phyloP scores from a whole-genome alignment of 2,797 vertebrate genomes.

The Cossypha niveicapilla region DNA sequence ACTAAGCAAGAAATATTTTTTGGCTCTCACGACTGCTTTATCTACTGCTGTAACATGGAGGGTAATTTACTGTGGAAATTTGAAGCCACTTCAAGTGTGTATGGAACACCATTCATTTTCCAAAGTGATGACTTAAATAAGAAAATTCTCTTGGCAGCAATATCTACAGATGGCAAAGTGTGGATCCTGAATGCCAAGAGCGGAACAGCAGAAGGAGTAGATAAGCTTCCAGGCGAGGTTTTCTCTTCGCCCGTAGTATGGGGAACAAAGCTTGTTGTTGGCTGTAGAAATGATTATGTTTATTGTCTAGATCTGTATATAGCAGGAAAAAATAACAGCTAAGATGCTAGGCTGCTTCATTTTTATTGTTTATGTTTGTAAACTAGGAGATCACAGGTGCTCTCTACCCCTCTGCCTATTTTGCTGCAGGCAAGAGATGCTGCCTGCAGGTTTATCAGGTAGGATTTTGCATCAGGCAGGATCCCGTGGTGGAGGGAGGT shows the following conservation, averaged over 20 bases:
- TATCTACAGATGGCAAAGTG: slow-evolving; percentile 88
- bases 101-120: slow-evolving; percentile 86
- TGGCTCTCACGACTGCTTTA: slow-evolving; percentile 87
- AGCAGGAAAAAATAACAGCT: background rate
- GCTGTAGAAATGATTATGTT: slow-evolving; percentile 92
- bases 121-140: slow-evolving; percentile 42
- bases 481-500: background rate
- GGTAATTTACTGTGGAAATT: slow-evolving; percentile 88
- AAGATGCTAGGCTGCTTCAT: background rate
- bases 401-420: background rate
- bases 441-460: background rate
- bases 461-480: background rate
- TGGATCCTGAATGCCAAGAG: slow-evolving; percentile 84
- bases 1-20: slow-evolving; percentile 79
- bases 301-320: slow-evolving; percentile 85
- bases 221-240: slow-evolving; percentile 84
- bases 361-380: background rate
- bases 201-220: slow-evolving; percentile 70
- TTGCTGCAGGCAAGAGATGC: background rate
- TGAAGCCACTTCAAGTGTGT: slow-evolving; percentile 83
- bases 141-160: slow-evolving; percentile 75
- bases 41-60: slow-evolving; percentile 84
- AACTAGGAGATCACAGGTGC: background rate
- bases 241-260: slow-evolving; percentile 91
- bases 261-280: slow-evolving; percentile 80